Evolutionary conservation across 1,140 invertebrate genomes (phyloP), one percentile per base, ranked within the genome.

Genomic region (Musca vetustissima): DNA sequence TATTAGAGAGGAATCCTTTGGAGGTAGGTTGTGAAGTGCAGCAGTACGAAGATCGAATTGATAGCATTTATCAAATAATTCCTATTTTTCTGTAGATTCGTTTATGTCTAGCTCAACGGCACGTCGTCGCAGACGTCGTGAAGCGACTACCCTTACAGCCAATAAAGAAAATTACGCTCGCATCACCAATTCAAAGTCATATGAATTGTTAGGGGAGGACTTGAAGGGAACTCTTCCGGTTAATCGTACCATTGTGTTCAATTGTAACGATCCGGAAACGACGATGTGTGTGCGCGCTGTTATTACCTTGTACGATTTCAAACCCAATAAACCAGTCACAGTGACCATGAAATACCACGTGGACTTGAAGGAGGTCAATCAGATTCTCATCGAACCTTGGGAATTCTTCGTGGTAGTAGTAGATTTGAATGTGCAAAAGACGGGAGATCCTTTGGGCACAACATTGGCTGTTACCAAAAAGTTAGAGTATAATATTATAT

Each of bases 161-260:
- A 75, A 75, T 48, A 70, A 77, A 15, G 77, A 77, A 69, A 77
- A 81, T 15, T 79, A 81, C 67, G 79, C 74, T 1, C 73, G 77
- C 7, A 77, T 81, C 11, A 66, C 75, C 2, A 74, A 80, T 59
- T 61, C 70, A 28, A 75, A 73, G 53, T 73, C 75, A 0, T 75
- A 80, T 24, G 78, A 80, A 9, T 15, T 80, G 59, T 69, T 81
- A 21, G 75, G 73, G 61, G 79, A 81, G 1, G 79, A 81, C 32
- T 73, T 78, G 22, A 79, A 78, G 47, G 76, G 69, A 3, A 75
- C 71, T 52, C 50, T 82, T 25, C 80, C 80, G 0, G 72, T 76
- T 1, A 82, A 82, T 67, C 76, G 80, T 17, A 82, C 80, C 21
- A 81, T 82, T 55, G 79, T 79, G 7, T 82, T 82, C 67, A 78